Evolutionary conservation across 2,888 invertebrate species (phyloP).

Genomic region (Fabriciana adippe): DNA sequence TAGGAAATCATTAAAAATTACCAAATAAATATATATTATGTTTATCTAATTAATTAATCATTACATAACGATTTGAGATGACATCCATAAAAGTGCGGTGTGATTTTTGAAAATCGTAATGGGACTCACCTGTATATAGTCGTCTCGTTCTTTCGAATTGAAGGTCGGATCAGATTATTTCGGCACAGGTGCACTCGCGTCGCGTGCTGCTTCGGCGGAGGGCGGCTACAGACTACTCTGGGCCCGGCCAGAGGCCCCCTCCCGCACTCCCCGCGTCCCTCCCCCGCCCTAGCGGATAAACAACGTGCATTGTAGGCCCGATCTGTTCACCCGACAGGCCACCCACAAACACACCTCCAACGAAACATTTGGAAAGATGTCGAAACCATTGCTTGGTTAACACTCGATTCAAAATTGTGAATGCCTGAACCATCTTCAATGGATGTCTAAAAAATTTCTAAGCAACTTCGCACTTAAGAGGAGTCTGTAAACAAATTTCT

Average conservation of each 20-base stretch:
- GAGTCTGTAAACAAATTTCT: conserved; percentile 66
- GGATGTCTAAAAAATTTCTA: conserved; percentile 38
- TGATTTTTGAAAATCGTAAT: conserved; percentile 44
- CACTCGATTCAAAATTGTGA: background rate
- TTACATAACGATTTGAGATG: background rate
- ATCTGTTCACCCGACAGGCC: conserved; percentile 65
- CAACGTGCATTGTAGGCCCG: conserved; percentile 81
- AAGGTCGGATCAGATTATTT: conserved; percentile 72
- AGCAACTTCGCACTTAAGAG: conserved; percentile 41
- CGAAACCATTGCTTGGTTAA: conserved; percentile 38
- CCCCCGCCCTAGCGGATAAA: conserved; percentile 76
- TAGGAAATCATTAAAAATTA: background rate
- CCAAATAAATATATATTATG: background rate
- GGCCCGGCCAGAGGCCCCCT: conserved; percentile 73
- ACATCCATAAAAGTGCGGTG: conserved; percentile 6
- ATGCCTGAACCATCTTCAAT: conserved; percentile 39
- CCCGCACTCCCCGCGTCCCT: conserved; percentile 44
- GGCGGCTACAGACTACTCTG: conserved; percentile 65
- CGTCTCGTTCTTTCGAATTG: conserved; percentile 77
- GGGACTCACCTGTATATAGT: conserved; percentile 73
- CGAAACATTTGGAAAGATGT: conserved; percentile 43
- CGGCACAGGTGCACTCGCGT: conserved; percentile 66
- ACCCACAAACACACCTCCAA: conserved; percentile 56
- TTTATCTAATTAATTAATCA: background rate
- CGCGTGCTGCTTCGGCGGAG: conserved; percentile 61